Conservation (phyloP, 2,888 invertebrate genomes). For the Andrena flavipes region DNA sequence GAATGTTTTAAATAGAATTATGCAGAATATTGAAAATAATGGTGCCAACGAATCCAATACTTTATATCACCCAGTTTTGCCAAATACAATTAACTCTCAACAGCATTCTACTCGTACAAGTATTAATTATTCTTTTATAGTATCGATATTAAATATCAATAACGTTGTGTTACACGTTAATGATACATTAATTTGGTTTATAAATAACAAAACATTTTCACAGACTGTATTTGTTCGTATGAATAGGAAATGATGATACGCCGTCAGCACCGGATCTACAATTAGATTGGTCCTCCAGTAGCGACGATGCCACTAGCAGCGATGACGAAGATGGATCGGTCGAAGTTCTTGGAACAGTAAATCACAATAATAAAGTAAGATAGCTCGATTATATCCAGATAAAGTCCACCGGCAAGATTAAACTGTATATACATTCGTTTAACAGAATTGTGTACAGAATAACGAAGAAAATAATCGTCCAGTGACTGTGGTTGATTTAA, state of each 20-base stretch:
- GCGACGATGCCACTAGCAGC: conserved; percentile 82
- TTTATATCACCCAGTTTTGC: conserved; percentile 68
- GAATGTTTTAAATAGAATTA: conserved; percentile 64
- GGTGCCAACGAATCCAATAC: conserved; percentile 68
- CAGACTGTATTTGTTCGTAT: conserved; percentile 23
- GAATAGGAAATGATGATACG: conserved; percentile 83
- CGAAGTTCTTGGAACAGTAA: conserved; percentile 85
- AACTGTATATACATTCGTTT: conserved; percentile 3
- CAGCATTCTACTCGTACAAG: conserved; percentile 72
- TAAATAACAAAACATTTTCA: not conserved
- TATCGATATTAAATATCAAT: not conserved
- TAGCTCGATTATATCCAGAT: not conserved
- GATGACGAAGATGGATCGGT: conserved; percentile 87
- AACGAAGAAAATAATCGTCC: conserved; percentile 81
- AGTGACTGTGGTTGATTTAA: conserved; percentile 87
- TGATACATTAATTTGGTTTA: not conserved
- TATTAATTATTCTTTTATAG: conserved; percentile 64
- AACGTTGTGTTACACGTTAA: not conserved
- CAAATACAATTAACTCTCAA: conserved; percentile 73
- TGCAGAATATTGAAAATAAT: conserved; percentile 65
- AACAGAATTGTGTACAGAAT: conserved; percentile 66
- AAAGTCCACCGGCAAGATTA: not conserved
- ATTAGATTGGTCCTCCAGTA: conserved; percentile 90
- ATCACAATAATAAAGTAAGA: conserved; percentile 75
- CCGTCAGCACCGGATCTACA: conserved; percentile 91